Evolutionary conservation across 2,113 vertebrate genomes (phyloP).

Genomic region (Meriones unguiculatus): DNA sequence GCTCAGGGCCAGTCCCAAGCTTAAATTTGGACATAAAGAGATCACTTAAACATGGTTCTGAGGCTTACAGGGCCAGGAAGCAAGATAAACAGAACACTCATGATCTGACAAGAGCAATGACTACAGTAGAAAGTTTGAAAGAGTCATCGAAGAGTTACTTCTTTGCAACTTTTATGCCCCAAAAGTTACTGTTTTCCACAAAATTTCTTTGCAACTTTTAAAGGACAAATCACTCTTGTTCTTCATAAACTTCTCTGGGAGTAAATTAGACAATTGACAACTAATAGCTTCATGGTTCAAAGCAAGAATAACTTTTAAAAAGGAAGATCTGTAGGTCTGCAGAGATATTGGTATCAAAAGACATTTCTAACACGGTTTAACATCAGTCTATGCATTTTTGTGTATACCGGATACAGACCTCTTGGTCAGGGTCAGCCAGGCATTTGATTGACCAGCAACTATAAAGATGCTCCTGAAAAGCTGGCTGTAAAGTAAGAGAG

Average conservation of each 20-base stretch:
- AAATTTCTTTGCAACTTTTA: conserved; percentile 27
- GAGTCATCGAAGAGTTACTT: conserved; percentile 33
- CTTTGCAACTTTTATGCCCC: neutral
- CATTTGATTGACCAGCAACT: neutral
- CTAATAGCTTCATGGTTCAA: neutral
- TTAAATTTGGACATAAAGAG: neutral
- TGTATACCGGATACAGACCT: neutral
- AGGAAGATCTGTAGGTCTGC: neutral
- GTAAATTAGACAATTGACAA: neutral
- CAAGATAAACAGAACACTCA: neutral
- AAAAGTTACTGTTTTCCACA: neutral
- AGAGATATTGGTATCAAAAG: neutral
- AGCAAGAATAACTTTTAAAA: neutral
- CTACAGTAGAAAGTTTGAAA: conserved; percentile 28
- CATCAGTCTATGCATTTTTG: neutral
- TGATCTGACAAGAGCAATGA: neutral
- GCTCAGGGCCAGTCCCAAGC: neutral
- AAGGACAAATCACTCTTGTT: neutral
- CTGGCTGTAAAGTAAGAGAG: neutral
- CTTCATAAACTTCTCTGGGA: neutral
- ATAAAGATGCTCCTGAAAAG: neutral
- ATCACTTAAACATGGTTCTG: conserved; percentile 9
- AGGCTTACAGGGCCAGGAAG: neutral
- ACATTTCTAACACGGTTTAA: neutral
- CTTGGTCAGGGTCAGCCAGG: neutral